A percentile compares a stretch with the other conserved stretches of the same genome.
phyloP scores from a whole-genome alignment of 2,797 vertebrate species.

The Taenioides sp. region DNA sequence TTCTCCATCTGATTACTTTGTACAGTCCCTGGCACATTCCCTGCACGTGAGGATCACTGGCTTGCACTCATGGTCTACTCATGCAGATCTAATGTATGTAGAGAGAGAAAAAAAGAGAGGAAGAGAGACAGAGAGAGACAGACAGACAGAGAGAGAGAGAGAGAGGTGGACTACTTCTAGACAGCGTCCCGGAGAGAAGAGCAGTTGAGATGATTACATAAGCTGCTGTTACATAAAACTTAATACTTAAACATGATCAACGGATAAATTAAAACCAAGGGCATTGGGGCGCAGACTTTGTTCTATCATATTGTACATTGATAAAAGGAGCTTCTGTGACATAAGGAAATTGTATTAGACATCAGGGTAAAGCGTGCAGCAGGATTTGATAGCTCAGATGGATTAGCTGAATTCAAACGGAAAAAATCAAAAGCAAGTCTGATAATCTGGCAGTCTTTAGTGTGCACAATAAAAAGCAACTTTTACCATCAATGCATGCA shows the following conservation, averaged over 20 bases:
- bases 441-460: not conserved
- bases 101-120: slow-evolving; percentile 1
- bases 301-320: too few species aligned
- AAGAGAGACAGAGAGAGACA: not conserved
- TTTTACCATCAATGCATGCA: too few species aligned
- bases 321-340: not conserved
- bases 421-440: not conserved
- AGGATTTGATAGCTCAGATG: not conserved
- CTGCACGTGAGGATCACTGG: slow-evolving; percentile 15
- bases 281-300: slow-evolving; percentile 18
- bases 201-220: slow-evolving; percentile 65
- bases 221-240: slow-evolving; percentile 65
- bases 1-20: not conserved
- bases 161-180: slow-evolving; percentile 47
- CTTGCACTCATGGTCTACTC: slow-evolving; percentile 20
- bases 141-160: slow-evolving; percentile 5
- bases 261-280: slow-evolving; percentile 25
- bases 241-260: slow-evolving; percentile 44
- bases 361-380: not conserved
- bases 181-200: slow-evolving; percentile 50
- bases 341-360: not conserved
- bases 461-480: too few species aligned
- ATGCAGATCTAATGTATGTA: slow-evolving; percentile 23
- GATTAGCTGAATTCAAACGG: not conserved
- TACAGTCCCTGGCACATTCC: slow-evolving; percentile 8